Evolutionary conservation across 2,797 vertebrate species (phyloP), one percentile per base, ranked within the genome.

Genomic region (Chloroceryle inda): DNA sequence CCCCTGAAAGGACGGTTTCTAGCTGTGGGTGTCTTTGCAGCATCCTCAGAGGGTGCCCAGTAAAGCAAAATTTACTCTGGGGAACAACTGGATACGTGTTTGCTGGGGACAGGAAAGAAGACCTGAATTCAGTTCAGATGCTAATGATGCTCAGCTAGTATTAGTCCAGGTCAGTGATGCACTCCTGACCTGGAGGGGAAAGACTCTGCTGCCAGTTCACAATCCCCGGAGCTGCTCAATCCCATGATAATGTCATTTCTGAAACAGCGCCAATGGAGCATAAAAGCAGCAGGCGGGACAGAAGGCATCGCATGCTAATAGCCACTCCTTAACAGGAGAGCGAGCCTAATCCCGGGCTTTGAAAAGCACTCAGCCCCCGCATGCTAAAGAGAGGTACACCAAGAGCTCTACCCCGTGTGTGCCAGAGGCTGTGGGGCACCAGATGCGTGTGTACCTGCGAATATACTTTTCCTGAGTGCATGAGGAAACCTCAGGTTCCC

Each of bases 271-370:
- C 94, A 95, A 88, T 64, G 89, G 91, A 97, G 91, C 96, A 96
- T 86, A 87, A 97, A 95, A 95, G 91, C 94, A 95, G 85, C 89
- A 93, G 94, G 94, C 94, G 88, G 85, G 95, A 95, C 92, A 97
- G 94, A 94, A 96, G 95, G 94, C 85, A 96, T 92, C 94, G 82
- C 86, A 87, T 82, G 88, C 89, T 96, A 95, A 96, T 94, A 95
- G 95, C 77, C 88, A 85, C 93, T 94, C 89, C 94, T 93, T 79
- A 79, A 67, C 77, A 93, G 95, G 88, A 81, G 81, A 93, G 87
- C 92, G 77, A 84, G 49, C 55, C 80, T 96, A 95, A 96, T 94
- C 94, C 88, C 13, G 6, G 80, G 71, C 88, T 96, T 95, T 95
- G 85, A 94, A 90, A 96, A 93, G 93, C 88, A 73, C 80, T 92